phyloP scores from a whole-genome alignment of 2,888 invertebrate species.

The Chrysolina oricalcia region DNA sequence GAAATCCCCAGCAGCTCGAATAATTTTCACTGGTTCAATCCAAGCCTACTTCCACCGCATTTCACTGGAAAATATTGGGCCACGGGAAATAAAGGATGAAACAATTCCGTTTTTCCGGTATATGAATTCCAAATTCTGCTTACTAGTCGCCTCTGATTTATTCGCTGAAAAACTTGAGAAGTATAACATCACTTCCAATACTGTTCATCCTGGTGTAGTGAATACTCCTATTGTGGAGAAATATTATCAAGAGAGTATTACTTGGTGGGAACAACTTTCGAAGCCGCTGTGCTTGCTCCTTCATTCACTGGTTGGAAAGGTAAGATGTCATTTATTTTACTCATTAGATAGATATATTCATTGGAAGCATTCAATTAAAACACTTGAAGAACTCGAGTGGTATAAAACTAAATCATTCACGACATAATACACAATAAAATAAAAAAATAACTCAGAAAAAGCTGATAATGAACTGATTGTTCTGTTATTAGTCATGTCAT shows the following conservation, averaged over 20 bases:
- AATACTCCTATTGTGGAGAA: slow-evolving; percentile 27
- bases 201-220: slow-evolving; percentile 46
- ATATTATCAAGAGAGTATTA: neutral
- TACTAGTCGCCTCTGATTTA: slow-evolving; percentile 40
- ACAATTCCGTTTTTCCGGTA: slow-evolving; percentile 10
- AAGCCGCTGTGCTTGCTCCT: neutral
- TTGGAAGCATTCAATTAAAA: too few species aligned
- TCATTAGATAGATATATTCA: too few species aligned
- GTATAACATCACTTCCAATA: slow-evolving; percentile 46
- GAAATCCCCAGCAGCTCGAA: slow-evolving; percentile 41
- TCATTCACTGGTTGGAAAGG: neutral
- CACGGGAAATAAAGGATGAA: neutral
- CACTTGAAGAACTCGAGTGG: neutral
- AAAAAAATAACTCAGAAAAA: too few species aligned
- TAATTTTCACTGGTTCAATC: slow-evolving; percentile 49
- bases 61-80: neutral
- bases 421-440: too few species aligned
- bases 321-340: too few species aligned
- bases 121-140: slow-evolving; percentile 41
- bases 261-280: neutral
- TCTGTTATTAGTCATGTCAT: too few species aligned
- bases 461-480: too few species aligned
- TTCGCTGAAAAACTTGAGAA: slow-evolving; percentile 47
- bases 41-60: slow-evolving; percentile 20
- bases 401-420: too few species aligned